A percentile compares a stretch with the other conserved stretches of the same genome.
phyloP scores from a whole-genome alignment of 2,797 vertebrate genomes.

The Ataeniobius toweri region DNA sequence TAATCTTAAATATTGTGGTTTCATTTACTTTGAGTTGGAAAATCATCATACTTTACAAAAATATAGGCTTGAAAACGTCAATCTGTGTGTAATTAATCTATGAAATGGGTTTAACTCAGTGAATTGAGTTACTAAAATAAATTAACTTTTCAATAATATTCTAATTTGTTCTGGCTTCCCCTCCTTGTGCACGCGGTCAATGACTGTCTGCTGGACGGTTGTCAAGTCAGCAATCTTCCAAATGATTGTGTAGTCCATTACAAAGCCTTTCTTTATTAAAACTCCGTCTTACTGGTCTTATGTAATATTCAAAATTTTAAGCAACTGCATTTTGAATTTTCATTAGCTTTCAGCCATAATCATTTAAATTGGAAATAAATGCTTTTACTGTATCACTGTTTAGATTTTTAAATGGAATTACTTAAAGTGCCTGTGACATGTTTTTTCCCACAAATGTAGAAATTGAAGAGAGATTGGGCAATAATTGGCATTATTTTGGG shows the following conservation, averaged over 20 bases:
- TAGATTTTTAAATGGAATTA: background rate
- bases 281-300: background rate
- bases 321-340: background rate
- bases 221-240: background rate
- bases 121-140: no score
- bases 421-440: background rate
- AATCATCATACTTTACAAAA: no score
- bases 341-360: background rate
- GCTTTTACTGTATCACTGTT: background rate
- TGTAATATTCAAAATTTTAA: background rate
- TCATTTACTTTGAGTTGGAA: no score
- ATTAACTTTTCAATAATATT: background rate
- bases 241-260: conserved; percentile 3
- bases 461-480: no score
- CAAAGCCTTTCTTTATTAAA: background rate
- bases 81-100: no score
- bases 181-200: background rate
- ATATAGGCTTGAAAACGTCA: no score
- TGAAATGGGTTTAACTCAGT: no score
- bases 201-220: background rate
- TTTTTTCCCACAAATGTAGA: no score
- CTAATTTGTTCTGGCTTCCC: background rate
- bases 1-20: background rate
- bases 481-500: no score
- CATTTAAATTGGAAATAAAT: background rate